Base-by-base conservation (phyloP, 2,113 vertebrate species). In the Trochalopteron elliotii region DNA sequence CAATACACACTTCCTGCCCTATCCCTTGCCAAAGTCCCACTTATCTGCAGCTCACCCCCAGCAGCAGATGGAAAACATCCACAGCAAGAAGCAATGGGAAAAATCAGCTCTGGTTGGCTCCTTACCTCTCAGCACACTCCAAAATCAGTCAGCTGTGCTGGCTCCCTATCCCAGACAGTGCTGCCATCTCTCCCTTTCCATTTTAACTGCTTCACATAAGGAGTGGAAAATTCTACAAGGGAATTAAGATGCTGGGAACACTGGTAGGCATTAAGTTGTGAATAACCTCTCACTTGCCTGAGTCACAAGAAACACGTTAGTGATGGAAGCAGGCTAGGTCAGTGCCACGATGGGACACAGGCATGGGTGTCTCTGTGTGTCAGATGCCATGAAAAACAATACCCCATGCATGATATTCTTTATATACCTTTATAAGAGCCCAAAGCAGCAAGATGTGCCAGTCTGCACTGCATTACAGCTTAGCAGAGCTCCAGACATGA, bases 191-290 rank as follows among this genome's bases (percentile, higher is more conserved):
- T 95, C 27, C 64, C 42, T 89, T 89, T 86, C 56, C 83, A 44
- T 90, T 96, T 96, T 93, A 94, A 93, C 83, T 8, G 0, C 45
- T 61, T 96, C 83, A 18, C 86, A 87, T 82, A 96, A 96, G 90
- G 83, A 93, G 50, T 74, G 90, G 96, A 97, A 96, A 97, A 94
- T 96, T 94, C 94, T 91, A 57, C 2, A 14, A 93, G 53, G 35
- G 95, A 93, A 81, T 89, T 92, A 87, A 86, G 60, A 64, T 92
- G 35, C 76, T 0, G 2, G 57, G 64, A 94, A 81, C 10, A 10
- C 80, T 83, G 78, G 85, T 80, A 90, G 37, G 83, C 91, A 87
- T 72, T 84, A 69, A 87, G 87, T 67, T 92, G 89, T 77, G 79
- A 94, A 94, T 84, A 95, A 93, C 83, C 87, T 90, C 55, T 79